phyloP scores from a whole-genome alignment of 2,797 vertebrate genomes.

The Siniperca undulata region DNA sequence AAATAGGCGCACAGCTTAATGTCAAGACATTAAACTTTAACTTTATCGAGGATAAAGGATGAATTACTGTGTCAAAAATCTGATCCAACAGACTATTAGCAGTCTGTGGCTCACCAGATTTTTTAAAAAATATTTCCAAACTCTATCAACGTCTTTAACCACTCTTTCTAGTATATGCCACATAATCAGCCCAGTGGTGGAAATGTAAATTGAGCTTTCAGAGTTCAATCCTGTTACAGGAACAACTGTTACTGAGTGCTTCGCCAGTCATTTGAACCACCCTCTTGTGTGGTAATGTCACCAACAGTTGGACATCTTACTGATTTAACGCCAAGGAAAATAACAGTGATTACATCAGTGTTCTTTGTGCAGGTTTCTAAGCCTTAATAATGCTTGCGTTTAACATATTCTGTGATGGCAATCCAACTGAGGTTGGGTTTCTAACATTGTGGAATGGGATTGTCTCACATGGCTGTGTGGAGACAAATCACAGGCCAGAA shows the following conservation, averaged over 20 bases:
- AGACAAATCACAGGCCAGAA: slow-evolving; percentile 77
- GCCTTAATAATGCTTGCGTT: slow-evolving; percentile 90
- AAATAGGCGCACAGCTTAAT: slow-evolving; percentile 13
- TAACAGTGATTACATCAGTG: slow-evolving; percentile 90
- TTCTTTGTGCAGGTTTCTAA: slow-evolving; percentile 89
- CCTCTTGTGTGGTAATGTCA: slow-evolving; percentile 88
- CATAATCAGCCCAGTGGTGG: slow-evolving; percentile 60
- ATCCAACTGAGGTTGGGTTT: slow-evolving; percentile 73
- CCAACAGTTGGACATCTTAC: slow-evolving; percentile 85
- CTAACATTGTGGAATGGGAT: slow-evolving; percentile 68
- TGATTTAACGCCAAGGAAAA: slow-evolving; percentile 91
- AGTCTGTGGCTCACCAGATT: slow-evolving; percentile 43
- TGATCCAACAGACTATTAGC: slow-evolving; percentile 48
- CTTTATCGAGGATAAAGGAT: slow-evolving; percentile 42
- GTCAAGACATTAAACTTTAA: slow-evolving; percentile 36
- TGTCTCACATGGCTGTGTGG: slow-evolving; percentile 74
- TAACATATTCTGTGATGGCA: slow-evolving; percentile 85
- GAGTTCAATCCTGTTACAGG: slow-evolving; percentile 54
- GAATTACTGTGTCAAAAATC: slow-evolving; percentile 40
- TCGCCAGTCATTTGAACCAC: slow-evolving; percentile 80
- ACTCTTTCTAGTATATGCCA: slow-evolving; percentile 49
- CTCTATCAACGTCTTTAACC: slow-evolving; percentile 51
- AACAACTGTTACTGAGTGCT: slow-evolving; percentile 66
- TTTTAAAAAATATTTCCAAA: slow-evolving; percentile 41
- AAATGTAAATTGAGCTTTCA: slow-evolving; percentile 68